Evolutionary conservation across 2,797 vertebrate species (phyloP), one percentile per base, ranked within the genome.

Genomic region (Falco biarmicus): DNA sequence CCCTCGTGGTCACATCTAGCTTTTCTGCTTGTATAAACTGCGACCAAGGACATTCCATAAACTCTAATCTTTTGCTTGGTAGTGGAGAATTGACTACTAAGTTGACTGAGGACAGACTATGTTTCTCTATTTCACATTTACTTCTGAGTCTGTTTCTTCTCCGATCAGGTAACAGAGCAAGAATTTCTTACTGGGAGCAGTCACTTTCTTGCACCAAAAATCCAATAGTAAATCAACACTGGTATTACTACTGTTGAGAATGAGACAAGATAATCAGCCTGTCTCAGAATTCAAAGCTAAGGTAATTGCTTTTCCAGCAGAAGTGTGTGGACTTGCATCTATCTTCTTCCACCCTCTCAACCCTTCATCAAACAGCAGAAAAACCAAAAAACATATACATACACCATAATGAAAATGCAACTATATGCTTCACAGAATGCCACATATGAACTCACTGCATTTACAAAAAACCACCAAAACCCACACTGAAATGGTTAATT

Each of bases 401-500:
- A 34, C 5, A 32, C 6, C 13, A 34, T 19, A 54, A 75, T 19
- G 37, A 53, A 74, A 56, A 64, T 11, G 7, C 15, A 45, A 50
- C 32, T 64, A 61, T 15, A 60, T 3, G 19, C 31, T 71, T 71
- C 48, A 79, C 24, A 85, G 19, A 95, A 93, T 51, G 47, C 9
- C 24, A 75, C 16, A 32, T 34, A 84, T 2, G 2, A 88, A 84
- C 39, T 78, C 25, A 57, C 3, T 1, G 5, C 13, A 50, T 18
- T 71, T 29, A 31, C 51, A 37, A 65, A 71, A 59, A 11, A 20
- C 10, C 47, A 20, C 9, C 5, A 12, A 76, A 90, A 56, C 76
- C 26, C 12, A 94, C 28, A 73, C 22, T 70, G 57, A 74, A 95
- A 95, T 66, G 57, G 87, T 97, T 95, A 95, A 96, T 93, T 93